These are phyloP conservation scores for Pollimyrus isidori DNA, from an alignment of 2,113 vertebrate genomes.

Conservation along the genomic window DNA sequence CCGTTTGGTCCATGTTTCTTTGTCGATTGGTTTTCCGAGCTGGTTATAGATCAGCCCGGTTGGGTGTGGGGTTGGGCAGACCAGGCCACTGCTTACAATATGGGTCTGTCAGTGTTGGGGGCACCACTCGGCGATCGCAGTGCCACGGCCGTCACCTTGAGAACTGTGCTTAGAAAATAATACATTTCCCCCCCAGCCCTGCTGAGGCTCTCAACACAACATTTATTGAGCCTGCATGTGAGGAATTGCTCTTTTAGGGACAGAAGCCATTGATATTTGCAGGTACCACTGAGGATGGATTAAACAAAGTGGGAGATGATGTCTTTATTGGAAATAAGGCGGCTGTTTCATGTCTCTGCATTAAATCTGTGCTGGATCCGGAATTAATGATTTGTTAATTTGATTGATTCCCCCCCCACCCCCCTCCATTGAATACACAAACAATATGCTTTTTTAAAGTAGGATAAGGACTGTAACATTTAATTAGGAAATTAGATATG, in stretches of 20 bases:
- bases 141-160: constrained; percentile 46
- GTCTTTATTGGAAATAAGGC: constrained; percentile 56
- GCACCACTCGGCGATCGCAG: constrained; percentile 12
- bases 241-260: constrained; percentile 53
- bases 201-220: constrained; percentile 10
- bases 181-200: background rate
- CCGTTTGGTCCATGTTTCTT: background rate
- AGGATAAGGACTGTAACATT: constrained; percentile 32
- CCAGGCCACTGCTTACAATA: constrained; percentile 1
- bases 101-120: constrained; percentile 1
- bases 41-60: too few species aligned
- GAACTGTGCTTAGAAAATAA: constrained; percentile 26
- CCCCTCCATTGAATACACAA: constrained; percentile 53
- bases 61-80: background rate
- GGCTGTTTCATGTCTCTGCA: constrained; percentile 51
- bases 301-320: constrained; percentile 43
- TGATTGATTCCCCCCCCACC: constrained; percentile 47
- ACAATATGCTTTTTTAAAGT: constrained; percentile 60
- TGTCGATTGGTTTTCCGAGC: background rate
- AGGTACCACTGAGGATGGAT: constrained; percentile 26
- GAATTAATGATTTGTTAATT: constrained; percentile 60
- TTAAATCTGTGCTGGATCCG: constrained; percentile 52
- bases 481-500: constrained; percentile 50
- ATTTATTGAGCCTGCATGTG: constrained; percentile 45
- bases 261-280: constrained; percentile 44